phyloP scores from a whole-genome alignment of 2,113 vertebrate species.

The Oxygymnocypris stewartii region DNA sequence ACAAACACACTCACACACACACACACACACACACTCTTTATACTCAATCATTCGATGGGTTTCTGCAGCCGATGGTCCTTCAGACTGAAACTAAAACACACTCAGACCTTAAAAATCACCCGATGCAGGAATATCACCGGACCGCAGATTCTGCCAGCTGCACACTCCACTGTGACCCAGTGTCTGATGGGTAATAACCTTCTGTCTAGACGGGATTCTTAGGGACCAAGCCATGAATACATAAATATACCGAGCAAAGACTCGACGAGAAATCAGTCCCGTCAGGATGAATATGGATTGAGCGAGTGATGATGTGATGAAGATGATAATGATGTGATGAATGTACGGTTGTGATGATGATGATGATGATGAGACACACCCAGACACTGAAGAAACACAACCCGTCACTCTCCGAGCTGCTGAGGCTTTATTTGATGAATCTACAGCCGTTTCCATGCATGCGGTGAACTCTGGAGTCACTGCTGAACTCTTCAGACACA shows the following conservation, averaged over 20 bases:
- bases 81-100: neutral
- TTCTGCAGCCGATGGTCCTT: neutral
- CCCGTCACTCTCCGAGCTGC: neutral
- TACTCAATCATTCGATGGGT: too few species aligned
- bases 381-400: neutral
- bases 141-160: neutral
- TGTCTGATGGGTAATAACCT: neutral
- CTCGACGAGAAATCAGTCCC: neutral
- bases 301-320: neutral
- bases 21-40: neutral
- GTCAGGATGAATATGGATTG: neutral
- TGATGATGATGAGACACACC: neutral
- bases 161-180: constrained; percentile 9
- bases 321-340: constrained; percentile 2
- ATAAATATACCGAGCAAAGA: constrained; percentile 5
- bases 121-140: neutral
- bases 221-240: neutral
- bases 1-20: neutral
- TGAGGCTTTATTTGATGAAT: neutral
- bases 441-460: neutral
- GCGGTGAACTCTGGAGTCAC: neutral
- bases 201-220: neutral
- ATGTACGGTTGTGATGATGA: neutral
- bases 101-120: neutral
- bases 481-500: neutral